Conservation (phyloP, 2,113 vertebrate genomes). For the Melanostigma gelatinosum region DNA sequence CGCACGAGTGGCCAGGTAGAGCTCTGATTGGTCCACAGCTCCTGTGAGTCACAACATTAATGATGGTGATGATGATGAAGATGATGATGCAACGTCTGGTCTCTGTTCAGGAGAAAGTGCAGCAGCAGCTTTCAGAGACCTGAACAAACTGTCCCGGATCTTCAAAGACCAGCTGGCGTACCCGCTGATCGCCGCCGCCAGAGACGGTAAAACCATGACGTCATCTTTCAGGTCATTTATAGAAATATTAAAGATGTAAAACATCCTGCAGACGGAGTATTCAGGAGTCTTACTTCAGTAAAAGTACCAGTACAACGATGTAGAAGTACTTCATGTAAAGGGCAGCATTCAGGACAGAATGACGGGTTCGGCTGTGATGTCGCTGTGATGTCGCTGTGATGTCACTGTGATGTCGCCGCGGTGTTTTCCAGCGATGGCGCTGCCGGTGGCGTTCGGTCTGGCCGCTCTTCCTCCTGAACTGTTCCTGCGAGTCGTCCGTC, state of each 20-base stretch:
- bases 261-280: no score
- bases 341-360: no score
- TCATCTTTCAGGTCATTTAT: not conserved
- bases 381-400: not conserved
- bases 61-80: not conserved
- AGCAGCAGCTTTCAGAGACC: constrained; percentile 86
- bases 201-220: constrained; percentile 82
- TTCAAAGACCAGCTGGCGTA: constrained; percentile 96
- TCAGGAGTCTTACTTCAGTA: no score
- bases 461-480: constrained; percentile 91
- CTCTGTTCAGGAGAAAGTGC: constrained; percentile 80
- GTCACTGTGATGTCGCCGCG: not conserved
- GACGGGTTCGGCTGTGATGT: not conserved
- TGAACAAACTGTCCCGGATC: constrained; percentile 90
- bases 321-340: no score
- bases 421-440: constrained; percentile 85
- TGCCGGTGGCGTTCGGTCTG: constrained; percentile 92
- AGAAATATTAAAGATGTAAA: no score
- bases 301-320: no score
- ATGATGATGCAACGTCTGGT: no score
- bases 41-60: not conserved
- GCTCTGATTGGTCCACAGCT: not conserved
- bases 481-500: constrained; percentile 89
- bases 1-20: constrained; percentile 83
- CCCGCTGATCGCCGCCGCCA: constrained; percentile 90